Evolutionary conservation across 2,113 vertebrate genomes (phyloP).

Genomic region (Cebus imitator): DNA sequence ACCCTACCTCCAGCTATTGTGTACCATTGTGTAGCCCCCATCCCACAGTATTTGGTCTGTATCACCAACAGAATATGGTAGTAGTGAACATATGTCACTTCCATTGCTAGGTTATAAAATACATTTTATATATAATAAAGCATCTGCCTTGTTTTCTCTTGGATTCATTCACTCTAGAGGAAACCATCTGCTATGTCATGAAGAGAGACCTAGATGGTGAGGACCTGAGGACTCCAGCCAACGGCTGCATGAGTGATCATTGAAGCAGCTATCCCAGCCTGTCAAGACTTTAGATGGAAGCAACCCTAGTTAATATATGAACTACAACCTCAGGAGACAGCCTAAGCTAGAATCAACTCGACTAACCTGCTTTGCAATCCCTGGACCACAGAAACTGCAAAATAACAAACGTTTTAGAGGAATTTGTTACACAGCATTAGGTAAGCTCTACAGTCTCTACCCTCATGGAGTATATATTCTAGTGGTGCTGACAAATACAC

Average conservation of each 20-base stretch:
- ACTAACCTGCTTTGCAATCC: slow-evolving; percentile 11
- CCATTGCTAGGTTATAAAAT: not conserved
- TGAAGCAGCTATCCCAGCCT: not conserved
- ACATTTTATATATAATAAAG: not conserved
- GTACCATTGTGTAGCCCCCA: not conserved
- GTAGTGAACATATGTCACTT: not conserved
- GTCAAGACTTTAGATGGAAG: not conserved
- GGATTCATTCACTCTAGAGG: slow-evolving; percentile 2
- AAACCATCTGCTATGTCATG: not conserved
- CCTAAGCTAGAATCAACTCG: not conserved
- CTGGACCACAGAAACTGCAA: not conserved
- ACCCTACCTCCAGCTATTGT: not conserved
- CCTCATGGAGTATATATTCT: not conserved
- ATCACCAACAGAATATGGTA: not conserved
- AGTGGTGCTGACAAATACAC: not conserved
- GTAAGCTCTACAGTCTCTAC: not conserved
- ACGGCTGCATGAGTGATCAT: not conserved
- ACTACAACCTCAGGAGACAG: not conserved
- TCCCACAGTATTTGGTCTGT: not conserved
- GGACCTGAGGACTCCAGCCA: not conserved
- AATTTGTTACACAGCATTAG: slow-evolving; percentile 5
- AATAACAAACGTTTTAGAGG: not conserved
- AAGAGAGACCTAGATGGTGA: not conserved
- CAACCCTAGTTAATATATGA: not conserved
- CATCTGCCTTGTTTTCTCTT: slow-evolving; percentile 1